Evolutionary conservation across 2,113 vertebrate species (phyloP).

Genomic region (Gymnorhina tibicen): DNA sequence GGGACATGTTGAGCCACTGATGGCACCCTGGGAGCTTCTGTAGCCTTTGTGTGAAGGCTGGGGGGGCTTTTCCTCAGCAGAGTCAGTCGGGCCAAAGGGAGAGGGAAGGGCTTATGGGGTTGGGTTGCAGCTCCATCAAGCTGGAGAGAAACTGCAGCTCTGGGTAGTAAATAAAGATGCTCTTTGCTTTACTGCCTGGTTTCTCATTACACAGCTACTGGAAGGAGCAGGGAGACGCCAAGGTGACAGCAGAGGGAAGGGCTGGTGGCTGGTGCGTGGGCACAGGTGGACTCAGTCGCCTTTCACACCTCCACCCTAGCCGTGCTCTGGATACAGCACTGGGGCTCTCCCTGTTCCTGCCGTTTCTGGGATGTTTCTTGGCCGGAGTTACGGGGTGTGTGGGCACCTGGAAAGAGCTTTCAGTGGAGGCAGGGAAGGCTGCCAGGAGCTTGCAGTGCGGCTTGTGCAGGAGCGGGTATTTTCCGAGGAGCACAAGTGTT

Average conservation of each 20-base stretch:
- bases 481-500: neutral
- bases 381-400: fast-evolving
- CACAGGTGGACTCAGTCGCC: neutral
- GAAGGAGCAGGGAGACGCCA: neutral
- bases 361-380: neutral
- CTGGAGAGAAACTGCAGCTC: neutral
- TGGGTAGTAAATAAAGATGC: slow-evolving; percentile 27
- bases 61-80: neutral
- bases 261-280: neutral
- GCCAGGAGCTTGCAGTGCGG: neutral
- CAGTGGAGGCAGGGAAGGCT: neutral
- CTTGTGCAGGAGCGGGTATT: neutral
- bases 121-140: neutral
- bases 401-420: neutral
- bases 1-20: fast-evolving
- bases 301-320: neutral
- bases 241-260: slow-evolving; percentile 15
- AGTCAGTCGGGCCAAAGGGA: neutral
- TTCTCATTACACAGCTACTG: slow-evolving; percentile 6
- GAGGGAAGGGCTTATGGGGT: neutral
- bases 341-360: neutral
- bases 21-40: neutral
- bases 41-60: neutral
- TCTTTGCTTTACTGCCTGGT: slow-evolving; percentile 11
- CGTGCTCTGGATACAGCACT: neutral